A percentile compares a stretch with the other conserved stretches of the same genome.
Evolutionary conservation across 2,113 vertebrate species (phyloP).

Genomic region (Willisornis vidua): DNA sequence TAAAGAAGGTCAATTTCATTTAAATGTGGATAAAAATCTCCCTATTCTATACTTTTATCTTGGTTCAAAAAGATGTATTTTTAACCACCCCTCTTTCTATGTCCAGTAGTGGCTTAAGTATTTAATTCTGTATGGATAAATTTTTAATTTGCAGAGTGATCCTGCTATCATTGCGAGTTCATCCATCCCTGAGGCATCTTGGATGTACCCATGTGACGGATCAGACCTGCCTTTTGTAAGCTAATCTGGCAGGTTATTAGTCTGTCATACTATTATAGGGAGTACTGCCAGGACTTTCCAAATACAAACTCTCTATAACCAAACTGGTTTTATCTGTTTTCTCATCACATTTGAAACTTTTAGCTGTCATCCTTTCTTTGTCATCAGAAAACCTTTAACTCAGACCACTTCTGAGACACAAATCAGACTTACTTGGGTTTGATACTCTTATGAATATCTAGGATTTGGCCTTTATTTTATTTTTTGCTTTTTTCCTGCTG

Average conservation of each 20-base stretch:
- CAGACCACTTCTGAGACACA: background rate
- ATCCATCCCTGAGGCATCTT: background rate
- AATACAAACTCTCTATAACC: background rate
- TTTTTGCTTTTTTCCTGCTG: background rate
- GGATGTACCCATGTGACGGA: background rate
- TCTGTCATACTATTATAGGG: background rate
- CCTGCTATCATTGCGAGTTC: background rate
- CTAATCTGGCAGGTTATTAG: background rate
- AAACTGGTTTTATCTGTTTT: background rate
- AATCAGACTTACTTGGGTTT: background rate
- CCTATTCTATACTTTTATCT: background rate
- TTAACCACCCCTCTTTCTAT: background rate
- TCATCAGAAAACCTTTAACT: background rate
- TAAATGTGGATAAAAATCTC: background rate
- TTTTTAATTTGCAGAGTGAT: background rate
- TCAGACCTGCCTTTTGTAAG: background rate
- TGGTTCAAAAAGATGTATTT: background rate
- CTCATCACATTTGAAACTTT: background rate
- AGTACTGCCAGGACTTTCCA: background rate
- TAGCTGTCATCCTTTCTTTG: background rate
- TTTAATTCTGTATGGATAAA: background rate
- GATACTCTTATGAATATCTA: background rate
- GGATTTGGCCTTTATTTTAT: background rate
- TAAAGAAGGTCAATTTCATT: background rate
- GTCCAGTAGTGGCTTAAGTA: background rate